phyloP scores from a whole-genome alignment of 2,113 vertebrate species.

The Gracilinanus agilis region DNA sequence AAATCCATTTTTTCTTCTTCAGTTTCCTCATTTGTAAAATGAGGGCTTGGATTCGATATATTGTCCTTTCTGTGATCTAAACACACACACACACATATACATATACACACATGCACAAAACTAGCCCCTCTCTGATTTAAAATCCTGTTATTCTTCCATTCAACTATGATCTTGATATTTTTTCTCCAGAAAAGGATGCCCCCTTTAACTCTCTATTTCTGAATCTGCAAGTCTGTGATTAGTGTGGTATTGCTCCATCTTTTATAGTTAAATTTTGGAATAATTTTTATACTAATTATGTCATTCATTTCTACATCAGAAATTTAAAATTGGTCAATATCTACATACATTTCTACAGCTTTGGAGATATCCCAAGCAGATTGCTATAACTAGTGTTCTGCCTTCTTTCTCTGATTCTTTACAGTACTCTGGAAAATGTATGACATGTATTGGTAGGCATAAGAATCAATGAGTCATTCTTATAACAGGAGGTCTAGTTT shows the following conservation, averaged over 20 bases:
- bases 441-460: background rate
- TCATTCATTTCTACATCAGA: background rate
- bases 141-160: background rate
- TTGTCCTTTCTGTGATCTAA: too few relatives aligned
- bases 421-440: background rate
- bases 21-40: too few relatives aligned
- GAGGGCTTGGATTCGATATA: too few relatives aligned
- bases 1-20: too few relatives aligned
- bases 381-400: background rate
- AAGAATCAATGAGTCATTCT: background rate
- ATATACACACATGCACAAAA: too few relatives aligned
- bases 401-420: background rate
- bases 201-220: background rate
- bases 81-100: too few relatives aligned
- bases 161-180: background rate
- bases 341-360: background rate
- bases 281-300: background rate
- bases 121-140: too few relatives aligned
- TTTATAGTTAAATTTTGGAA: background rate
- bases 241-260: background rate
- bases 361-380: background rate
- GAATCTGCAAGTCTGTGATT: background rate
- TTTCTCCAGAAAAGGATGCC: background rate
- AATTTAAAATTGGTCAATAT: background rate
- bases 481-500: background rate